phyloP scores from a whole-genome alignment of 23 tunicate genomes.

The Trididemnum nubilum region DNA sequence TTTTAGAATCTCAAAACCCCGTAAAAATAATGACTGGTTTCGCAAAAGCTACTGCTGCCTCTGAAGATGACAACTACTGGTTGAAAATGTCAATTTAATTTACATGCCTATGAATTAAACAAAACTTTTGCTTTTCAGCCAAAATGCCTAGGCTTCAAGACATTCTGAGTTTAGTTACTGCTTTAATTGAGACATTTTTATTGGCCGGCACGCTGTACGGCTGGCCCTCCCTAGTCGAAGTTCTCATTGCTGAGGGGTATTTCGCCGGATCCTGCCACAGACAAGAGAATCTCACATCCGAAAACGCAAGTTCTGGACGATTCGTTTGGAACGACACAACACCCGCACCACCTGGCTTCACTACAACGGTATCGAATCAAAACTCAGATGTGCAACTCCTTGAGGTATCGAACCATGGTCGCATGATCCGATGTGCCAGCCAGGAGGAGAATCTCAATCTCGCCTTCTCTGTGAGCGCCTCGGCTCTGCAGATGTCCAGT shows the following conservation, averaged over 20 bases:
- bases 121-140: too few relatives aligned
- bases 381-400: background rate
- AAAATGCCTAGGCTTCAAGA: conserved; percentile 12
- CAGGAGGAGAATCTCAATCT: conserved; percentile 35
- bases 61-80: too few relatives aligned
- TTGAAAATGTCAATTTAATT: too few relatives aligned
- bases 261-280: conserved; percentile 1
- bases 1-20: too few relatives aligned
- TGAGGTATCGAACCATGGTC: background rate
- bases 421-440: background rate
- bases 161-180: conserved; percentile 34
- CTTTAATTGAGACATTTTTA: conserved; percentile 38
- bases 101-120: too few relatives aligned
- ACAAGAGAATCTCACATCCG: background rate
- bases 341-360: background rate
- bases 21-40: too few relatives aligned
- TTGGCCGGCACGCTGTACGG: conserved; percentile 57
- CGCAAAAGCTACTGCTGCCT: too few relatives aligned
- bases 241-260: conserved; percentile 40
- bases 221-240: conserved; percentile 52
- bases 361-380: background rate
- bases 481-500: conserved; percentile 34
- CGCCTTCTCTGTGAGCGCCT: conserved; percentile 36
- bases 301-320: too few relatives aligned
- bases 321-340: too few relatives aligned